Evolutionary conservation across 2,888 invertebrate species (phyloP).

Genomic region (Nomada goodeniana): DNA sequence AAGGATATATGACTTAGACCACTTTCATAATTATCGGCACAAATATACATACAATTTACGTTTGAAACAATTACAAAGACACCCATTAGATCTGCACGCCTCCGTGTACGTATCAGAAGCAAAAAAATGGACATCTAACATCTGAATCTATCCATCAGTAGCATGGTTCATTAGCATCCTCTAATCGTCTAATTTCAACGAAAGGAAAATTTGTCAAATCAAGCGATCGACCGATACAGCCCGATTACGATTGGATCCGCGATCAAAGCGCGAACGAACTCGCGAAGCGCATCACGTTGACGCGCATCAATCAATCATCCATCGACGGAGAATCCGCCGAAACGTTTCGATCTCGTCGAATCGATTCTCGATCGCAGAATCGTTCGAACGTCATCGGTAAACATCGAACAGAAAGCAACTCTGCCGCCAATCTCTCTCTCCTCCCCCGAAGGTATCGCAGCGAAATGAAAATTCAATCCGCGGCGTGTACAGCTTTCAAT

Average conservation of each 20-base stretch:
- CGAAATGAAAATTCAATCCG: constrained; percentile 13
- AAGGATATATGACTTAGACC: too few species aligned
- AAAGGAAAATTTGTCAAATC: not conserved
- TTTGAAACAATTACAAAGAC: too few species aligned
- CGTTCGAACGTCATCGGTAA: constrained; percentile 18
- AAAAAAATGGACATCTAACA: too few species aligned
- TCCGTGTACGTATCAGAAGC: too few species aligned
- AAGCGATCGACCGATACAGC: not conserved
- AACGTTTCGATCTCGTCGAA: constrained; percentile 11
- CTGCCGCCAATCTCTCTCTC: not conserved
- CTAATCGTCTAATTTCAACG: not conserved
- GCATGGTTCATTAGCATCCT: not conserved
- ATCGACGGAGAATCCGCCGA: constrained; percentile 4
- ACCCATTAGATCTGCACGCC: too few species aligned
- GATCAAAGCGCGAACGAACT: too few species aligned
- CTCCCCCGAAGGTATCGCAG: not conserved
- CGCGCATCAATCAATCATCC: constrained; percentile 15
- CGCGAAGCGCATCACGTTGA: not conserved
- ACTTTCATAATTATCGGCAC: too few species aligned
- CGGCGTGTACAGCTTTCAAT: constrained; percentile 16
- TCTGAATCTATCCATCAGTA: too few species aligned
- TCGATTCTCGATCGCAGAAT: not conserved
- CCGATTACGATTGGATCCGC: constrained; percentile 1
- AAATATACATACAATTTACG: too few species aligned
- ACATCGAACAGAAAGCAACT: not conserved